A percentile compares a stretch with the other conserved stretches of the same genome.
Evolutionary conservation across 2,113 vertebrate genomes (phyloP).

Genomic region (Meles meles): DNA sequence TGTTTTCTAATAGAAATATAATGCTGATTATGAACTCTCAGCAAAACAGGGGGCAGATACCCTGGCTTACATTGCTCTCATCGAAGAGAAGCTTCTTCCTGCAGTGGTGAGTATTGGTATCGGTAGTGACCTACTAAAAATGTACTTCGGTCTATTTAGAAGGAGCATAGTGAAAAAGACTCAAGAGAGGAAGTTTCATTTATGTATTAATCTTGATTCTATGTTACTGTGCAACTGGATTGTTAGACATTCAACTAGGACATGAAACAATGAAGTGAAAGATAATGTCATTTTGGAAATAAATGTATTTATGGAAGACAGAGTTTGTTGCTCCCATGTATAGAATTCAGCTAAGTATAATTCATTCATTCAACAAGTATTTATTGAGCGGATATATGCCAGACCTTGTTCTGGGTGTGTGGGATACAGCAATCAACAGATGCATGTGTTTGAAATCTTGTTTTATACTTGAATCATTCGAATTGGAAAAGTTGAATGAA

Average conservation of each 20-base stretch:
- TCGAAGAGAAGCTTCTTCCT: conserved; percentile 94
- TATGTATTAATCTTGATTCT: neutral
- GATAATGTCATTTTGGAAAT: conserved; percentile 26
- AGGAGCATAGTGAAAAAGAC: neutral
- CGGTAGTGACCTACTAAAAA: neutral
- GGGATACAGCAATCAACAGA: neutral
- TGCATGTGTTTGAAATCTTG: neutral
- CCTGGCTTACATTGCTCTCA: conserved; percentile 95
- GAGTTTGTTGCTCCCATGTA: neutral
- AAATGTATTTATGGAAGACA: neutral
- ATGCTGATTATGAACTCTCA: conserved; percentile 95
- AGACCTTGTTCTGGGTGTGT: neutral
- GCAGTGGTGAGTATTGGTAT: conserved; percentile 86
- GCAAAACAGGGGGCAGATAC: conserved; percentile 97
- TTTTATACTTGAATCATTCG: conserved; percentile 35
- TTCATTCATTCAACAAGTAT: neutral
- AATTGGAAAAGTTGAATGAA: neutral
- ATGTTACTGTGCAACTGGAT: neutral
- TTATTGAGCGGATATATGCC: neutral
- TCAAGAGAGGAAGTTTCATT: neutral
- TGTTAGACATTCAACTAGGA: neutral
- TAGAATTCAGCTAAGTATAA: neutral
- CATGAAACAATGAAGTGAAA: neutral
- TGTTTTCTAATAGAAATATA: conserved; percentile 88
- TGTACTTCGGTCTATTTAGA: neutral